Evolutionary conservation across 2,888 invertebrate genomes (phyloP), one percentile per base, ranked within the genome.

Genomic region (Drosophila buzzatii): DNA sequence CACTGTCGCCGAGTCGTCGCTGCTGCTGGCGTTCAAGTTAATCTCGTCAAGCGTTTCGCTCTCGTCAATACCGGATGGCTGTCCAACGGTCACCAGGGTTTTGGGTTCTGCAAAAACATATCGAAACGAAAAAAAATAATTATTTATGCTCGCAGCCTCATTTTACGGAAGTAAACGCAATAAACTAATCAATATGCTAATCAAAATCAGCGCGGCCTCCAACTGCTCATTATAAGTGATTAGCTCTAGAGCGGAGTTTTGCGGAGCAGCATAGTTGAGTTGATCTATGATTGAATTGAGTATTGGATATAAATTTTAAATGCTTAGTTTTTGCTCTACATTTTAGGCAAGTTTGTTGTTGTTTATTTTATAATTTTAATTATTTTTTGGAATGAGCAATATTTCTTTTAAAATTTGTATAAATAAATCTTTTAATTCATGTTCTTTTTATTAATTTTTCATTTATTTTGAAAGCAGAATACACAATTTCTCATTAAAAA

Each of bases 31-130:
- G 73, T 94, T 93, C 62, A 95, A 91, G 83, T 94, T 94, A 0
- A 94, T 93, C 81, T 94, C 94, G 72, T 93, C 93, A 47, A 93
- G 92, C 44, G 90, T 91, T 63, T 94, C 94, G 55, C 94, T 94
- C 35, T 93, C 93, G 75, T 94, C 93, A 8, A 93, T 80, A 18
- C 83, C 86, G 3, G 92, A 81, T 14, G 90, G 73, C 53, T 90
- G 89, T 18, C 93, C 93, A 57, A 92, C 92, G 20, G 92, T 92
- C 14, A 92, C 92, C 69, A 92, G 79, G 3, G 91, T 84, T 71
- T 92, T 92, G 4, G 89, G 82, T 77, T 92, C 92, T 92, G 79
- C 23, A 90, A 84, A 20, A 23, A 14, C 37, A 56, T 23, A 37
- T 0, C 8, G 12, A 65, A 44, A 64, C 49, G 10, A 42, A 35